Conservation (phyloP, 2,888 invertebrate genomes). For the Carpatolechia fugitivella region DNA sequence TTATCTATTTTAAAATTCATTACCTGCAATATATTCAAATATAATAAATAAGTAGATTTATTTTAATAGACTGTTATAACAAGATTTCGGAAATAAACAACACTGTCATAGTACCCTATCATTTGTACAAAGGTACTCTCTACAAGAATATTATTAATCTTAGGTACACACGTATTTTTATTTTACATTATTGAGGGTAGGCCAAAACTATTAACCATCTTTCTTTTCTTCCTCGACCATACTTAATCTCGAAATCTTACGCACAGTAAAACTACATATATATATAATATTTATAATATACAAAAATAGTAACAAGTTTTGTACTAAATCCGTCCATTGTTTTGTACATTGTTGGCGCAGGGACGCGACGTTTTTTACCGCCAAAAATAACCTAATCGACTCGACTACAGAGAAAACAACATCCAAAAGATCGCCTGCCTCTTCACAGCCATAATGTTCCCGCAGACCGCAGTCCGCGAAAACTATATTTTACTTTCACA, state of each 20-base stretch:
- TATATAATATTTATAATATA: conserved; percentile 61
- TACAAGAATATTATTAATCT: background rate
- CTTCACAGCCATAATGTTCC: conserved; percentile 44
- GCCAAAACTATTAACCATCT: background rate
- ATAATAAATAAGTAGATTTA: too few relatives aligned
- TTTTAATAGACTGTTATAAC: too few relatives aligned
- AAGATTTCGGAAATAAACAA: background rate
- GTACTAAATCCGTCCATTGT: conserved; percentile 70
- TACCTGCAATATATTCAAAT: too few relatives aligned
- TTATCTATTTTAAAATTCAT: too few relatives aligned
- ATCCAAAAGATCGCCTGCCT: conserved; percentile 24
- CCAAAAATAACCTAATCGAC: conserved; percentile 20
- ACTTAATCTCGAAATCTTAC: conserved; percentile 40
- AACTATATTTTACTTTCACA: conserved; percentile 26
- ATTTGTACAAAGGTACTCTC: conserved; percentile 4
- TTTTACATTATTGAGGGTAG: background rate
- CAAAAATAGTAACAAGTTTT: conserved; percentile 79
- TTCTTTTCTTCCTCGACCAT: conserved; percentile 35
- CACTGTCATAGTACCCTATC: background rate
- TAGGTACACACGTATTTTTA: background rate
- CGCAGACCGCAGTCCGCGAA: conserved; percentile 32
- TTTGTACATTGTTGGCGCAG: conserved; percentile 70
- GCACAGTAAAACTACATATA: conserved; percentile 68
- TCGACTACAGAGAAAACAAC: too few relatives aligned
- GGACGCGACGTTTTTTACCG: conserved; percentile 39